phyloP scores from a whole-genome alignment of 2,797 vertebrate genomes.

The Leptodactylus fallax region DNA sequence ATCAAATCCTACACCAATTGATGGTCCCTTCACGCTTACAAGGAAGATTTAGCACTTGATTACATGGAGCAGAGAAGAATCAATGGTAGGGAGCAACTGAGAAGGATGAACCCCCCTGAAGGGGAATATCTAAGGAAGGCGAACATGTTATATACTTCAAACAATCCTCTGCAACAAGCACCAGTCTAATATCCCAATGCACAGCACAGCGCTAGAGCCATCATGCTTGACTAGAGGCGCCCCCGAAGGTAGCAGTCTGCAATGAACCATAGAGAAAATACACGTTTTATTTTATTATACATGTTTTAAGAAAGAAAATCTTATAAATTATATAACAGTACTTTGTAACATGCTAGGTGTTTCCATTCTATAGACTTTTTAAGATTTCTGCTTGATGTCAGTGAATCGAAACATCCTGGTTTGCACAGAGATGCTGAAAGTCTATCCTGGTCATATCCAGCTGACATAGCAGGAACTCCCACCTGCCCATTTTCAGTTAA shows the following conservation, averaged over 20 bases:
- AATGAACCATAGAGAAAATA: background rate
- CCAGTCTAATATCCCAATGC: background rate
- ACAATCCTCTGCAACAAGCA: background rate
- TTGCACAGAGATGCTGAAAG: no score
- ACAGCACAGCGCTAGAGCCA: background rate
- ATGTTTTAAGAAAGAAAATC: no score
- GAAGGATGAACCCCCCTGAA: background rate
- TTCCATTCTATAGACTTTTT: background rate
- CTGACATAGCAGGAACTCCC: no score
- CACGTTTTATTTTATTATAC: background rate
- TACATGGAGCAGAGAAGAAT: background rate
- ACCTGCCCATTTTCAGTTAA: no score
- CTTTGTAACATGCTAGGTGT: background rate
- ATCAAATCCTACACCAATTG: background rate
- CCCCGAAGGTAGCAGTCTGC: background rate
- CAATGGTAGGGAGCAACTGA: background rate
- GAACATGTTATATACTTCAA: background rate
- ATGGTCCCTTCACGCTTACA: background rate
- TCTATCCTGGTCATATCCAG: no score
- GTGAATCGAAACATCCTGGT: background rate
- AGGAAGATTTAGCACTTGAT: background rate
- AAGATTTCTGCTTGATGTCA: background rate
- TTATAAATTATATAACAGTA: background rate
- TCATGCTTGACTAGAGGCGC: background rate
- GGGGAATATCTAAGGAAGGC: conserved; percentile 2